A percentile compares a stretch with the other conserved stretches of the same genome.
Conservation (phyloP, 2,888 invertebrate species). For the Pseudolycoriella hygida region DNA sequence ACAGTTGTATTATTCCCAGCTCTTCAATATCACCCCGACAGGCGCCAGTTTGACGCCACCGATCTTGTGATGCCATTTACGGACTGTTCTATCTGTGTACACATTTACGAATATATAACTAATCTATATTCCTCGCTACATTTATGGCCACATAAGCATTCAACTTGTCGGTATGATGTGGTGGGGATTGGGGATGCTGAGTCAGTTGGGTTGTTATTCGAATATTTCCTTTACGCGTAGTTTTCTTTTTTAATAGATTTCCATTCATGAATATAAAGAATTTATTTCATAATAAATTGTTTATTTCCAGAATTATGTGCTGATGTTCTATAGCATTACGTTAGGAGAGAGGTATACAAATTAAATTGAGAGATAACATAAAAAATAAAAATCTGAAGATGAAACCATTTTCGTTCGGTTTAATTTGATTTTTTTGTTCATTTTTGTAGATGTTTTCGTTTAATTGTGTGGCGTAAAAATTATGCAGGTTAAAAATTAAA, state of each 20-base stretch:
- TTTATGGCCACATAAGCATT: background rate
- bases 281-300: background rate
- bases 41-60: slow-evolving; percentile 2
- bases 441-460: too few species aligned
- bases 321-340: too few species aligned
- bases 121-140: background rate
- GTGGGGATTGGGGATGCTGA: background rate
- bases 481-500: too few species aligned
- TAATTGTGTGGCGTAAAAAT: too few species aligned
- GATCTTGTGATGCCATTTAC: background rate
- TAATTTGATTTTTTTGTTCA: too few species aligned
- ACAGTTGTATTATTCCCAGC: background rate
- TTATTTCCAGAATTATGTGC: too few species aligned
- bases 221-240: background rate
- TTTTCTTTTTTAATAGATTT: background rate
- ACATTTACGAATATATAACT: background rate
- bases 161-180: background rate
- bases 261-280: background rate
- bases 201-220: background rate
- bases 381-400: too few species aligned
- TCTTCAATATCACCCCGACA: background rate
- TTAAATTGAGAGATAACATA: too few species aligned
- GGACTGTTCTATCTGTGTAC: background rate
- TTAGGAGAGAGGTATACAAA: too few species aligned
- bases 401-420: too few species aligned